These are phyloP conservation scores for Taxidea taxus DNA, from an alignment of 2,113 vertebrate species.

Conservation along the genomic window DNA sequence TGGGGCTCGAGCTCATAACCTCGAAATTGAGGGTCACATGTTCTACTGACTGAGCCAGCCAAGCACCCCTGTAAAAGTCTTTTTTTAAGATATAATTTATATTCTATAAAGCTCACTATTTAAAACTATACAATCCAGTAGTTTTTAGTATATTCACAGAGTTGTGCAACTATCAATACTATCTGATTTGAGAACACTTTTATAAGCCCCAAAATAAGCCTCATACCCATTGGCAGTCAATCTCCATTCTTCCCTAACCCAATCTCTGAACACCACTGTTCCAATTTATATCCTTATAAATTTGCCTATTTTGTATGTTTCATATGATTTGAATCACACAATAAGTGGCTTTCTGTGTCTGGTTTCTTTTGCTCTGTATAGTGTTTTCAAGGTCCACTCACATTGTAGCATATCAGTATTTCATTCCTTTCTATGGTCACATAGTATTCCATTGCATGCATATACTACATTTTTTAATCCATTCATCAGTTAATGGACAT, in stretches of 20 bases:
- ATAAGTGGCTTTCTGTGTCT: background rate
- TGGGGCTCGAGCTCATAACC: too few species aligned
- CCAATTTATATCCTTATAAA: background rate
- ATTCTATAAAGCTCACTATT: too few species aligned
- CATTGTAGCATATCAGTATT: background rate
- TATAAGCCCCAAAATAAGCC: background rate
- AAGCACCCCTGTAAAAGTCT: background rate
- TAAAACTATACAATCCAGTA: background rate
- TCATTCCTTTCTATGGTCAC: background rate
- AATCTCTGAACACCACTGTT: background rate
- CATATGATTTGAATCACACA: background rate
- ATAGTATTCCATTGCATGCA: background rate
- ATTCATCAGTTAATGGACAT: background rate
- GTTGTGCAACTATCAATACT: background rate
- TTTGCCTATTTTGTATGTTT: background rate
- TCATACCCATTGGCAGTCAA: background rate
- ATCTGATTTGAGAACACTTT: background rate
- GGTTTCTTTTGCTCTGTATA: background rate
- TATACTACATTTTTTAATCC: background rate
- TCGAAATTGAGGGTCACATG: too few species aligned
- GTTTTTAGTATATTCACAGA: background rate
- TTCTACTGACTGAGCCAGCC: too few species aligned
- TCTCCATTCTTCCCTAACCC: background rate
- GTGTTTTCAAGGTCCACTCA: background rate
- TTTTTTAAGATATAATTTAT: background rate